Conservation (phyloP, 2,113 vertebrate genomes). For the Desmodus rotundus region DNA sequence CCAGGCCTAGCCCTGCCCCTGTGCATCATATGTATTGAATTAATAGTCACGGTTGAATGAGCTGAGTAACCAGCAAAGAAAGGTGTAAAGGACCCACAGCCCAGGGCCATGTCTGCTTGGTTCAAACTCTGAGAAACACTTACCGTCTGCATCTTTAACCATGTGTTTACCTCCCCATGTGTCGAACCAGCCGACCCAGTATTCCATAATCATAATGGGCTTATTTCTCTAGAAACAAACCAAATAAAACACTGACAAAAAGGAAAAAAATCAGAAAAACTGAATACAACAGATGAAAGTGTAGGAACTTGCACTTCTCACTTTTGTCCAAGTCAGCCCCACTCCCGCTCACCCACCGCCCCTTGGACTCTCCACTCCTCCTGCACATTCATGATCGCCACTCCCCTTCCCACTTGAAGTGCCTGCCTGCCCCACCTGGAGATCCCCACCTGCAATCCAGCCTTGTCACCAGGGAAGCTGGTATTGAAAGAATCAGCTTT, state of each 20-base stretch:
- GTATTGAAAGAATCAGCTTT: neutral
- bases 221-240: slow-evolving; percentile 49
- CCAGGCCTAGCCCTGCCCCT: no score
- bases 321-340: neutral
- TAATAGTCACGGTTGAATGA: neutral
- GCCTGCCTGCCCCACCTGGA: neutral
- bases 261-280: neutral
- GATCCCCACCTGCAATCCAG: neutral
- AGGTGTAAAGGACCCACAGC: neutral
- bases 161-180: neutral
- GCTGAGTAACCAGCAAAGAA: neutral
- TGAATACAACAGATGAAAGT: neutral
- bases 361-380: no score
- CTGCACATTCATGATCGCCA: neutral
- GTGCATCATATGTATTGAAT: neutral
- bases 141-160: fast-evolving
- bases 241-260: neutral
- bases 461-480: neutral
- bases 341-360: no score
- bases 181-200: slow-evolving; percentile 68
- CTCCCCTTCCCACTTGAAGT: no score
- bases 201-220: slow-evolving; percentile 65
- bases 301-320: neutral
- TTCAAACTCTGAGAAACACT: neutral
- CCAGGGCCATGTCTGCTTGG: fast-evolving